These are phyloP conservation scores for Brachirus orientalis DNA, from an alignment of 2,113 vertebrate genomes.

Conservation along the genomic window DNA sequence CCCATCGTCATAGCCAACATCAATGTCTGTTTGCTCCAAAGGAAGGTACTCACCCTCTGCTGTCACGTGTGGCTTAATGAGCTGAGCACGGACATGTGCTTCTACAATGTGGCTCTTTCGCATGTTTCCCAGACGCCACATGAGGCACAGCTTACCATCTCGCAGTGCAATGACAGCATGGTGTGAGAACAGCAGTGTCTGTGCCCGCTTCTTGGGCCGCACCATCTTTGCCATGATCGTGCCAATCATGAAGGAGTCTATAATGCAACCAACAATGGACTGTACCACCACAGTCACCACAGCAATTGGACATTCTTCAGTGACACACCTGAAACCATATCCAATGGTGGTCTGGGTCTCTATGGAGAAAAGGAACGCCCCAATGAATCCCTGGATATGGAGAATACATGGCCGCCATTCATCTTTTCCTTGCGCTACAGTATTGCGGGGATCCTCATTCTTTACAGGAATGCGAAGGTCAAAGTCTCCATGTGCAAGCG, in stretches of 20 bases:
- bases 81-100: conserved; percentile 94
- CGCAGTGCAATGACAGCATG: conserved; percentile 90
- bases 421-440: conserved; percentile 14
- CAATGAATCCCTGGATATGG: conserved; percentile 83
- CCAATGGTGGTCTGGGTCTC: conserved; percentile 84
- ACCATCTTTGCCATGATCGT: conserved; percentile 99
- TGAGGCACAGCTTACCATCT: conserved; percentile 93
- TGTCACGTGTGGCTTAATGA: conserved; percentile 92
- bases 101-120: conserved; percentile 97
- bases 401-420: conserved; percentile 90
- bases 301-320: conserved; percentile 77
- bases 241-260: conserved; percentile 97
- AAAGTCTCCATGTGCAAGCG: conserved; percentile 92
- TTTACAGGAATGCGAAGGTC: conserved; percentile 55
- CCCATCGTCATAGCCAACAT: conserved; percentile 79
- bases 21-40: conserved; percentile 78
- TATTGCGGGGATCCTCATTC: conserved; percentile 34
- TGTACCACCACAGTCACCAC: conserved; percentile 79
- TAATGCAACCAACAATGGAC: conserved; percentile 86
- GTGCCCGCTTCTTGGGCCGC: conserved; percentile 92
- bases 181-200: conserved; percentile 93
- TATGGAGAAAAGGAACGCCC: conserved; percentile 81
- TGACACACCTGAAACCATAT: conserved; percentile 81
- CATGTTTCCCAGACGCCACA: conserved; percentile 95
- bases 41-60: conserved; percentile 93